Evolutionary conservation across 2,113 vertebrate species (phyloP), one percentile per base, ranked within the genome.

Genomic region (Chroicocephalus ridibundus): DNA sequence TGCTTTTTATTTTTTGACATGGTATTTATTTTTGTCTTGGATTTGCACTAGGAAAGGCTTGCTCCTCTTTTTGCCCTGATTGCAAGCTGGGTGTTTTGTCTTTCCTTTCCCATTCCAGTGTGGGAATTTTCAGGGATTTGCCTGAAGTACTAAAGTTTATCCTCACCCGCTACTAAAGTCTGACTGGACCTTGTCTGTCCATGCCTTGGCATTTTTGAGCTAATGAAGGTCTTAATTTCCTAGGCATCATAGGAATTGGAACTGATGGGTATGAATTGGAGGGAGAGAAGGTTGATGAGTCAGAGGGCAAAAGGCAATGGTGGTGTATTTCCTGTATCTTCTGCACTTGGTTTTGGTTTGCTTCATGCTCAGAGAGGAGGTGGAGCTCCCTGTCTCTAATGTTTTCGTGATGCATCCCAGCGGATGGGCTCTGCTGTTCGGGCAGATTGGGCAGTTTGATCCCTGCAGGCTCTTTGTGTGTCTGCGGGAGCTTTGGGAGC

Each of bases 11-110:
- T 79, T 69, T 93, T 66, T 76, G 92, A 31, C 57, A 65, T 4
- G 3, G 15, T 60, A 42, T 82, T 93, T 96, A 85, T 96, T 96
- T 89, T 90, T 72, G 47, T 26, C 89, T 93, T 55, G n/a, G 32
- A 74, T 86, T 58, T 66, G 36, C 47, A 26, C 18, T 4, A 6
- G 72, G 38, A 70, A 54, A 72, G 47, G 42, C 42, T 89, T 77
- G 11, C 11, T 82, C 22, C 46, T 68, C 20, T 13, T 71, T 60
- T 81, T 55, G 27, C 49, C 31, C 46, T 75, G 47, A 14, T 21
- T 47, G 19, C 24, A 26, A 10, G 12, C 6, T 31, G 27, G 8
- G 38, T 42, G 31, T 34, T 64, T 68, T 42, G 38, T n/a, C 40
- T 92, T 86, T 58, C 21, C 55, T 69, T 90, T 47, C 36, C 58